phyloP scores from a whole-genome alignment of 2,113 vertebrate species.

The Panurus biarmicus region DNA sequence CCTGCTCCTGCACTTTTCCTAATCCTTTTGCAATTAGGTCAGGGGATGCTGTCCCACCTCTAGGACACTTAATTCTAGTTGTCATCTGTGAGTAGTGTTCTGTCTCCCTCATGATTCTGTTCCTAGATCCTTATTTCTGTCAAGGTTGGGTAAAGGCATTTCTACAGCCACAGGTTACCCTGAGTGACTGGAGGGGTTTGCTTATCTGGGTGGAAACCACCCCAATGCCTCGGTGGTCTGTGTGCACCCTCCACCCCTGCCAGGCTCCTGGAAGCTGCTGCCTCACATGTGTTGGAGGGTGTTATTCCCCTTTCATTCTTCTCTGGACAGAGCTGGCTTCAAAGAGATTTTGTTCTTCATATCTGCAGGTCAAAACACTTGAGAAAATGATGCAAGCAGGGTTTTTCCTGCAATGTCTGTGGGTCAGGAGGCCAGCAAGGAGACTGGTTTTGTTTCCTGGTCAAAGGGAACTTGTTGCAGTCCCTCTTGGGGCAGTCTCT shows the following conservation, averaged over 20 bases:
- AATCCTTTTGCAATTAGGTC: neutral
- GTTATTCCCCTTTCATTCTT: neutral
- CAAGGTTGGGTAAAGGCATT: neutral
- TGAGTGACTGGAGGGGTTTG: neutral
- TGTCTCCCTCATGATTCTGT: neutral
- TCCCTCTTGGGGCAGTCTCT: neutral
- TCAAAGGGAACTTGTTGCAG: neutral
- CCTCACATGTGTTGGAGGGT: accelerated
- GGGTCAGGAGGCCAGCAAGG: neutral
- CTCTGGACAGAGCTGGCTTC: neutral
- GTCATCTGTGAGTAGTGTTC: neutral
- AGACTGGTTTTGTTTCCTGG: neutral
- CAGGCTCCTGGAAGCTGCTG: neutral
- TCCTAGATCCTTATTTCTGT: neutral
- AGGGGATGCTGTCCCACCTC: neutral
- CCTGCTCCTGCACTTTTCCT: neutral
- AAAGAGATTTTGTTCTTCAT: neutral
- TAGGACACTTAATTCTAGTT: neutral
- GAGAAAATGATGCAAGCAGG: neutral
- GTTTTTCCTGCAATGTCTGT: neutral
- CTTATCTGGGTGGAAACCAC: neutral
- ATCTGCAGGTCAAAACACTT: neutral
- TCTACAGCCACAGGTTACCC: neutral
- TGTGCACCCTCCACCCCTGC: neutral
- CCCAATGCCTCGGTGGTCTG: accelerated